Evolutionary conservation across 2,113 vertebrate species (phyloP).

Genomic region (Amazona vittata): DNA sequence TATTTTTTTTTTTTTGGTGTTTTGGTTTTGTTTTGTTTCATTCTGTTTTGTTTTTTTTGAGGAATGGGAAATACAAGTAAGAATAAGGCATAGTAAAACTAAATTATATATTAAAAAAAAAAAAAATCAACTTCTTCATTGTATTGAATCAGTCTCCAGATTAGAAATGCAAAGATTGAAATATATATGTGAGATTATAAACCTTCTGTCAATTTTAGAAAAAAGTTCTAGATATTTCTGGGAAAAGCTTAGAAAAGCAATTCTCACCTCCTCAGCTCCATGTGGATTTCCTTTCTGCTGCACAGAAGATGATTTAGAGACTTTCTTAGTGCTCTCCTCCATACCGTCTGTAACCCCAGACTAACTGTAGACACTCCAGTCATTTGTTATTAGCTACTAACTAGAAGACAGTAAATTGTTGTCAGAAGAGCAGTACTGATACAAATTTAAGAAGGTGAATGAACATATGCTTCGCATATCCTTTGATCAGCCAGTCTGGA

Average conservation of each 20-base stretch:
- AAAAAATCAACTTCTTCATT: neutral
- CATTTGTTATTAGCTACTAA: neutral
- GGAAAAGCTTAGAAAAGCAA: neutral
- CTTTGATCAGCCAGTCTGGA: neutral
- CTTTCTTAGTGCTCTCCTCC: neutral
- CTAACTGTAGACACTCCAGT: neutral
- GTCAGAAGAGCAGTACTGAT: neutral
- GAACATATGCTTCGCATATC: neutral
- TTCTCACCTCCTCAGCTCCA: neutral
- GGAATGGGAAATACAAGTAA: neutral
- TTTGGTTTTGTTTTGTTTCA: too few relatives aligned
- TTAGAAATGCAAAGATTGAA: neutral
- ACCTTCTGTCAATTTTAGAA: neutral
- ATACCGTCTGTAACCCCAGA: neutral
- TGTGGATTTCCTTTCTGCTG: neutral
- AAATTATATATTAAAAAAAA: neutral
- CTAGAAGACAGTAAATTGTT: neutral
- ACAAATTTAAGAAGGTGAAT: neutral
- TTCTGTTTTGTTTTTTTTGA: neutral
- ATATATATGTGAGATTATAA: neutral
- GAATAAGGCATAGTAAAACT: neutral
- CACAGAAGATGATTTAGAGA: neutral
- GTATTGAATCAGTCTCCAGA: neutral
- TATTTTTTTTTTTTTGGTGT: too few relatives aligned
- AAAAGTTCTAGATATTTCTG: neutral